Evolutionary conservation across 1,140 invertebrate genomes (phyloP).

Genomic region (Bombus difficillimus): DNA sequence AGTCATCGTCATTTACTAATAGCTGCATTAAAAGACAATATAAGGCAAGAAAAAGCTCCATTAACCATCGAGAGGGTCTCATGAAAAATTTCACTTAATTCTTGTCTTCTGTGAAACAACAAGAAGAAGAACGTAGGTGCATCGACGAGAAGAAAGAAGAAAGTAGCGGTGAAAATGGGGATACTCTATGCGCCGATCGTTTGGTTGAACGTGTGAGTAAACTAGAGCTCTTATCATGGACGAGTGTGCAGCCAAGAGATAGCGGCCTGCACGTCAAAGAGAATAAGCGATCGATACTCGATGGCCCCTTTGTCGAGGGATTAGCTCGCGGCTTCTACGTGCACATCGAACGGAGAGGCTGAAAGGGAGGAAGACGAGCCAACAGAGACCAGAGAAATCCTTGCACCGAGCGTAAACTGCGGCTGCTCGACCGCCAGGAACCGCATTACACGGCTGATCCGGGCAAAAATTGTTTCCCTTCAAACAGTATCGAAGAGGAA

Average conservation of each 20-base stretch:
- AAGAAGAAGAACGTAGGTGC: no score
- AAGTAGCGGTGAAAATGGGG: background rate
- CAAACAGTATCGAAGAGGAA: conserved; percentile 1
- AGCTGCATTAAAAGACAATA: background rate
- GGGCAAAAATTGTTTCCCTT: conserved; percentile 29
- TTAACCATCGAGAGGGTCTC: background rate
- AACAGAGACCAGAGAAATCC: conserved; percentile 54
- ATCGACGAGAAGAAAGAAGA: background rate
- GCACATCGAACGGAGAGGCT: conserved; percentile 8
- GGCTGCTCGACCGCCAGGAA: background rate
- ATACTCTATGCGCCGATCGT: conserved; percentile 29
- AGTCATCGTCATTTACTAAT: background rate
- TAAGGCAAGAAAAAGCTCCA: no score
- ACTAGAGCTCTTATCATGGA: conserved; percentile 59
- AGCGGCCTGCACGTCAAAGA: conserved; percentile 72
- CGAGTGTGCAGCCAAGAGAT: conserved; percentile 63
- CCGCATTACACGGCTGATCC: conserved; percentile 38
- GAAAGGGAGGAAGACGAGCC: conserved; percentile 39
- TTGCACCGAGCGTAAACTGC: conserved; percentile 60
- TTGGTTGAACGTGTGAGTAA: conserved; percentile 49
- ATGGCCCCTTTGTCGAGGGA: conserved; percentile 78
- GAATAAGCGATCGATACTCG: conserved; percentile 79
- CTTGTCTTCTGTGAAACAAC: background rate
- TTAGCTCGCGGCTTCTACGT: conserved; percentile 70
- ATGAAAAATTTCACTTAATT: background rate